Conservation (phyloP, 2,888 invertebrate genomes). For the Pogonocherus hispidulus region DNA sequence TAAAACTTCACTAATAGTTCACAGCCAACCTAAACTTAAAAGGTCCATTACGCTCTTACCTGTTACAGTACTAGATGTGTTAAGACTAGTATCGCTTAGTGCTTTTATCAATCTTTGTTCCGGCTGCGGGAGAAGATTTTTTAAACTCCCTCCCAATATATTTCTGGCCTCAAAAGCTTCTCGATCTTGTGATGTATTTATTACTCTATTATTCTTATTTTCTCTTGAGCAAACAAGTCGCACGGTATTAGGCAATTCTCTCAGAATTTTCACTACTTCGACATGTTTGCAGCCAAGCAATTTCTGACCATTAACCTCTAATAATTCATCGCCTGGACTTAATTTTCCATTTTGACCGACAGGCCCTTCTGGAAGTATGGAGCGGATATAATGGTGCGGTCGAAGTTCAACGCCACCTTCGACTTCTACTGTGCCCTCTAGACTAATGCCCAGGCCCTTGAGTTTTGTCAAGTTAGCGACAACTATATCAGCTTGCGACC, state of each 20-base stretch:
- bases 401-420: constrained; percentile 96
- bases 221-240: constrained; percentile 91
- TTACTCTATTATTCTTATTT: constrained; percentile 74
- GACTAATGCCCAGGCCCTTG: constrained; percentile 92
- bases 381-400: constrained; percentile 98
- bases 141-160: constrained; percentile 88
- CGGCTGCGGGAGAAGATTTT: constrained; percentile 77
- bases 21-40: too few species aligned
- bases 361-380: constrained; percentile 96
- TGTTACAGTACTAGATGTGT: constrained; percentile 88
- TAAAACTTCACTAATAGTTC: too few species aligned
- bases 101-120: constrained; percentile 83
- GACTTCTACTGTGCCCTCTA: constrained; percentile 97
- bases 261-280: constrained; percentile 95
- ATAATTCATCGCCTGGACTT: constrained; percentile 95
- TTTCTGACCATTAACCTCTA: constrained; percentile 95
- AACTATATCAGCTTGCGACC: constrained; percentile 86
- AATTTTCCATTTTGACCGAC: constrained; percentile 92
- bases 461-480: constrained; percentile 94
- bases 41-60: too few species aligned
- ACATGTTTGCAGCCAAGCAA: constrained; percentile 94
- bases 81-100: constrained; percentile 94
- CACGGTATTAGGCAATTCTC: constrained; percentile 91
- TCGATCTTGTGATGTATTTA: constrained; percentile 83
- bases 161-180: constrained; percentile 84